These are phyloP conservation scores for Oscheius sp. DNA, from an alignment of 2,888 invertebrate species.

Conservation along the genomic window DNA sequence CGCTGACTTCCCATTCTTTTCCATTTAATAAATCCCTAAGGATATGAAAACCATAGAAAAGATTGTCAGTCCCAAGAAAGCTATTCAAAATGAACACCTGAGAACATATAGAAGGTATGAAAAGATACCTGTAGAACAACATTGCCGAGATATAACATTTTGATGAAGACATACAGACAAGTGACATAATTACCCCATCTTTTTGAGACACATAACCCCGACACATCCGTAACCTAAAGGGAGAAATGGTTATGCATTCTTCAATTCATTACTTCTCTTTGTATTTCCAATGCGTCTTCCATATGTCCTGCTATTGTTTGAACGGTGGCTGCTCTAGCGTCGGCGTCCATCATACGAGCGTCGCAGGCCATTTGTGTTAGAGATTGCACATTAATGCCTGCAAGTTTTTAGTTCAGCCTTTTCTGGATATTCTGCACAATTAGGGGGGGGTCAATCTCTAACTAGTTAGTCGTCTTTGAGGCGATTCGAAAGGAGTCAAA, in stretches of 20 bases:
- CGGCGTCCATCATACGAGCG: constrained; percentile 71
- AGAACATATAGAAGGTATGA: not conserved
- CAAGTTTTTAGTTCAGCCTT: constrained; percentile 25
- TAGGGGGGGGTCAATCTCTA: not conserved
- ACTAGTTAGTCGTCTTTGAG: constrained; percentile 28
- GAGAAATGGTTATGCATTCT: not conserved
- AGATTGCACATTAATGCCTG: constrained; percentile 73
- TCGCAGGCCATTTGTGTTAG: constrained; percentile 72
- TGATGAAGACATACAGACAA: constrained; percentile 71
- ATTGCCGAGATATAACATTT: constrained; percentile 70
- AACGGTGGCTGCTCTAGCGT: constrained; percentile 70
- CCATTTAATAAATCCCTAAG: constrained; percentile 70
- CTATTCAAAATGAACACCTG: constrained; percentile 71
- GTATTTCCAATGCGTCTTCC: constrained; percentile 71
- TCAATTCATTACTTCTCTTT: constrained; percentile 62
- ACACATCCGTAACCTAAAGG: constrained; percentile 67
- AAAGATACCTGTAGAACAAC: constrained; percentile 62
- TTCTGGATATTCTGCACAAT: not conserved
- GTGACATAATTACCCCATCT: constrained; percentile 71
- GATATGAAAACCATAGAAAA: constrained; percentile 71
- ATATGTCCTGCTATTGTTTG: constrained; percentile 71
- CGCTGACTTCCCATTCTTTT: constrained; percentile 70
- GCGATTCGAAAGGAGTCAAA: constrained; percentile 9
- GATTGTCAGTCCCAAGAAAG: constrained; percentile 71
- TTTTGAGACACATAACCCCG: constrained; percentile 69